Conservation (phyloP, 2,113 vertebrate genomes). For the Hemibagrus wyckioides region DNA sequence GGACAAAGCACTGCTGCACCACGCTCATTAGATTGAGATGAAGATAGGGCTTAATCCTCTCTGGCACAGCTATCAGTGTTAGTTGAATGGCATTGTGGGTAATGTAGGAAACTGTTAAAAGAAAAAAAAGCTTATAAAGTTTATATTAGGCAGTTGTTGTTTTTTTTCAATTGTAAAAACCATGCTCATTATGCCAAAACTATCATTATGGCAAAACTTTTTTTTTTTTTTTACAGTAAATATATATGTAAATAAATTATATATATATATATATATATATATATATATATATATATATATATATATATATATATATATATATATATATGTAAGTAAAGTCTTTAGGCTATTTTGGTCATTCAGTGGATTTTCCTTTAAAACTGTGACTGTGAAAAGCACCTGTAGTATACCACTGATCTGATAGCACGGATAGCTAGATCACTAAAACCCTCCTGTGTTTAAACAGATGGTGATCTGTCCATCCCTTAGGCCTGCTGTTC, state of each 20-base stretch:
- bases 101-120: background rate
- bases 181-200: too few relatives aligned
- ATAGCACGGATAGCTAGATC: background rate
- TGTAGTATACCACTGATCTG: background rate
- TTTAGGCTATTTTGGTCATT: background rate
- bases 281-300: too few relatives aligned
- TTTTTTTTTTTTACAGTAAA: too few relatives aligned
- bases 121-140: background rate
- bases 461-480: conserved; percentile 70
- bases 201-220: too few relatives aligned
- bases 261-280: too few relatives aligned
- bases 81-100: background rate
- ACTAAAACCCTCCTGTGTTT: conserved; percentile 65
- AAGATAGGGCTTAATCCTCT: background rate
- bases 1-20: background rate
- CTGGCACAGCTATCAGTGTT: background rate
- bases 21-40: background rate
- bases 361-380: background rate
- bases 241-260: too few relatives aligned
- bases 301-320: too few relatives aligned
- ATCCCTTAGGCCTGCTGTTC: conserved; percentile 68
- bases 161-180: too few relatives aligned
- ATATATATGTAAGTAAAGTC: too few relatives aligned
- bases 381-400: background rate
- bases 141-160: too few relatives aligned